A percentile compares a stretch with the other conserved stretches of the same genome.
Evolutionary conservation across 1,140 invertebrate species (phyloP).

Genomic region (Eupristina koningsbergeri): DNA sequence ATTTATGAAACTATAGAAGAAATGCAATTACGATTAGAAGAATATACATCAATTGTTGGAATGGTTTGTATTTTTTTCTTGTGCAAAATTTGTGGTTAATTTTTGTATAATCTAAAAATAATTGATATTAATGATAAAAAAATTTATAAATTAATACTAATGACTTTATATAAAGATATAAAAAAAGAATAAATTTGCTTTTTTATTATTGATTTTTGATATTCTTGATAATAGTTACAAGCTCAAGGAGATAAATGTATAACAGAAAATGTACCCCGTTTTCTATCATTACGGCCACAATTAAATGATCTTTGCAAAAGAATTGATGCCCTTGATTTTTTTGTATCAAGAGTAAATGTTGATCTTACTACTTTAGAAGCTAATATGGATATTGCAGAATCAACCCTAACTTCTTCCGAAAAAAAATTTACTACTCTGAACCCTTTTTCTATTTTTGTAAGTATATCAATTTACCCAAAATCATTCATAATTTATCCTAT

Average conservation of each 20-base stretch:
- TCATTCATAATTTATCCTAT: neutral
- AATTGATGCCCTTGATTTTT: slow-evolving; percentile 56
- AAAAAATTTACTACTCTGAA: slow-evolving; percentile 57
- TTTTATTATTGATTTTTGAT: neutral
- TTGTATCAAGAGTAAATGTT: slow-evolving; percentile 53
- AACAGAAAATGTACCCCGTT: slow-evolving; percentile 52
- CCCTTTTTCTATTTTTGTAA: slow-evolving; percentile 59
- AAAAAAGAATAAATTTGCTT: too few species aligned
- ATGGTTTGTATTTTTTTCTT: slow-evolving; percentile 55
- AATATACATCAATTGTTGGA: slow-evolving; percentile 59
- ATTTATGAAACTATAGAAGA: slow-evolving; percentile 58
- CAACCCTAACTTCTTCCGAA: slow-evolving; percentile 48
- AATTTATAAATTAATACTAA: too few species aligned
- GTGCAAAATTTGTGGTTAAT: too few species aligned
- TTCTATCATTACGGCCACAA: slow-evolving; percentile 53
- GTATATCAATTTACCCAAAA: slow-evolving; percentile 25
- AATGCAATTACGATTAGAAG: slow-evolving; percentile 61
- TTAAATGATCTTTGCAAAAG: slow-evolving; percentile 57
- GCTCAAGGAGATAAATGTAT: slow-evolving; percentile 57
- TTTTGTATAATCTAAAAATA: too few species aligned
- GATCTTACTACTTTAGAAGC: slow-evolving; percentile 57
- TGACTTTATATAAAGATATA: too few species aligned
- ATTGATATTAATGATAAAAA: too few species aligned
- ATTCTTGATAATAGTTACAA: slow-evolving; percentile 50
- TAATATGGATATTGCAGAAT: slow-evolving; percentile 56